Evolutionary conservation across 2,888 invertebrate genomes (phyloP), one percentile per base, ranked within the genome.

Genomic region (Andrena bucephala): DNA sequence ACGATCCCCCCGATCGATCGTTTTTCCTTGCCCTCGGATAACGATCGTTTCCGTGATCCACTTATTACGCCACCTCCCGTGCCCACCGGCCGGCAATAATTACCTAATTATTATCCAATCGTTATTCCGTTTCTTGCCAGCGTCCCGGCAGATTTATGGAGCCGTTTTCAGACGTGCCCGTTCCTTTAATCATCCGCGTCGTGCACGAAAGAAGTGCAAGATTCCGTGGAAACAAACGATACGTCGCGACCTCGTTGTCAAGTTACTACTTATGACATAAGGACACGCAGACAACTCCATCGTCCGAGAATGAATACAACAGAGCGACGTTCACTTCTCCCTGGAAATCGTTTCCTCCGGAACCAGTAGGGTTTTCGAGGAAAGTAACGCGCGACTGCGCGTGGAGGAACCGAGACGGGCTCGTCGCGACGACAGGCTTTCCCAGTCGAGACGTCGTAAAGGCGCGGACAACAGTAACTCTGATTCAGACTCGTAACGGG

Each of bases 31-130:
- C 29, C 52, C 70, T 62, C 52, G 50, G 78, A 75, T 67, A 70
- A 77, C 62, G 72, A 73, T 77, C 71, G 78, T 77, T 83, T 83
- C 83, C 83, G 57, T 71, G 83, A 74, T 83, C 73, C 68, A 70
- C 83, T 75, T 82, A 69, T 82, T 72, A 57, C 77, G 42, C 70
- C 82, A 71, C 67, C 75, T 69, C 42, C 48, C 68, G 63, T 33
- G 66, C 67, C 52, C 75, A 16, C 24, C 36, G 57, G 24, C 36
- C 73, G 68, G 5, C 52, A 63, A 72, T 81, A 79, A 81, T 81
- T 81, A 72, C 81, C 72, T 81, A 81, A 81, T 72, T 80, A 81
- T 80, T 79, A 72, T 57, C 81, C 72, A 62, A 71, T 77, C 70
- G 60, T 16, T 42, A 10, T 10, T 5, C 5, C 52, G 1, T n/a